phyloP scores from a whole-genome alignment of 2,888 invertebrate species.

The Kuschelorhynchus macadamiae region DNA sequence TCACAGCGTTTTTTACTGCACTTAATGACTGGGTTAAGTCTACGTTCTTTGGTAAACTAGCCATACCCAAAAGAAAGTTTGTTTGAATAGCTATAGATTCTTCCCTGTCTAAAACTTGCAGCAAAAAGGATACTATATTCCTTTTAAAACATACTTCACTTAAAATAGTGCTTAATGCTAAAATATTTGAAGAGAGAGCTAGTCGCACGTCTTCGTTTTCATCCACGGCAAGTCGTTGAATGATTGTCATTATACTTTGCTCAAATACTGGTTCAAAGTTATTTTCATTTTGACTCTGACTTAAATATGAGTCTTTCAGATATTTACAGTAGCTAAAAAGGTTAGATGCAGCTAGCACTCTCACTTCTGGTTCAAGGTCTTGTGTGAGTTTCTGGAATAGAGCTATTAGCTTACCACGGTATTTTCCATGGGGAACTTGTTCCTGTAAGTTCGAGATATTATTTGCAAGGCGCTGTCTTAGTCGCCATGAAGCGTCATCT shows the following conservation, averaged over 20 bases:
- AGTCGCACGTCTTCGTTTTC: conserved; percentile 59
- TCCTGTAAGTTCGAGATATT: conserved; percentile 58
- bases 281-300: conserved; percentile 48
- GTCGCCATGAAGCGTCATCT: conserved; percentile 62
- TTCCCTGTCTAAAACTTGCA: conserved; percentile 61
- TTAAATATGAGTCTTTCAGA: conserved; percentile 57
- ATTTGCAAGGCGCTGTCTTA: conserved; percentile 60
- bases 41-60: conserved; percentile 61
- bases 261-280: conserved; percentile 61
- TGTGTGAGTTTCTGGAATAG: conserved; percentile 60
- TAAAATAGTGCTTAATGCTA: conserved; percentile 58
- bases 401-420: conserved; percentile 57
- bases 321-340: conserved; percentile 58
- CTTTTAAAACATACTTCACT: conserved; percentile 59
- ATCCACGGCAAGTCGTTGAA: conserved; percentile 59
- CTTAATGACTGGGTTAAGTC: conserved; percentile 57
- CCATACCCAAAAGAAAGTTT: conserved; percentile 62
- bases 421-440: conserved; percentile 54
- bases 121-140: conserved; percentile 61
- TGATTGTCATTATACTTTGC: conserved; percentile 59
- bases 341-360: conserved; percentile 58
- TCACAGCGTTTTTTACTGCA: conserved; percentile 60
- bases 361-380: conserved; percentile 61
- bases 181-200: conserved; percentile 60
- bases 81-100: conserved; percentile 60